Evolutionary conservation across 1,140 invertebrate genomes (phyloP), one percentile per base, ranked within the genome.

Genomic region (Zaprionus africanus): DNA sequence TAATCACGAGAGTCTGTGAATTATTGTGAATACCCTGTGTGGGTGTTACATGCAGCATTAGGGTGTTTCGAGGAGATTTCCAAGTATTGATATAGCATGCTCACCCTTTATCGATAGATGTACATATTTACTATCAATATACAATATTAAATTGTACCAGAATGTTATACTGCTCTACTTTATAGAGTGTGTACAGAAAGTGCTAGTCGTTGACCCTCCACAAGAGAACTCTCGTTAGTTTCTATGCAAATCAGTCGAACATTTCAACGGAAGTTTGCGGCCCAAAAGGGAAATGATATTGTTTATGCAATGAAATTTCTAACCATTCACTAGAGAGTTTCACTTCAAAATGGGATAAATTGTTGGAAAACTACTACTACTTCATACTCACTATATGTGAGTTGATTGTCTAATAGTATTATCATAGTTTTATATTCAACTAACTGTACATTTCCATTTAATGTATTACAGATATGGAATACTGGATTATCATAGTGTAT

Each of bases 211-310:
- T 5, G 26, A 26, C 26, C 31, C n/a, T 17, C 26, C 24, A 28
- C 53, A 7, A 2, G 53, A 56, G 24, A 28, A 56, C 26, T 28
- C 28, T 56, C 38, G 22, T 31, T 54, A 22, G 22, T 36, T 38
- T 36, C 19, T 49, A 64, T 71, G 38, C 36, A 64, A 71, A 64
- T 71, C 17, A 56, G 49, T 56, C 41, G 9, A 41, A 31, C 41
- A 58, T 26, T 66, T 66, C 5, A 58, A 13, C 59, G 72, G 72
- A 75, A 56, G 19, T 26, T 28, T 58, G 26, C 63, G 6, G 13
- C 26, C 26, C 28, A 71, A 59, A 67, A 24, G 64, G 72, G 72
- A 75, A 75, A 63, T 75, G 58, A 31, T 51, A 57, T 57, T 75
- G 56, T 54, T 51, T 43, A 24, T 49, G 26, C 62, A 63, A 46